Base-by-base conservation (phyloP, 2,888 invertebrate species). In the Macaria liturata region DNA sequence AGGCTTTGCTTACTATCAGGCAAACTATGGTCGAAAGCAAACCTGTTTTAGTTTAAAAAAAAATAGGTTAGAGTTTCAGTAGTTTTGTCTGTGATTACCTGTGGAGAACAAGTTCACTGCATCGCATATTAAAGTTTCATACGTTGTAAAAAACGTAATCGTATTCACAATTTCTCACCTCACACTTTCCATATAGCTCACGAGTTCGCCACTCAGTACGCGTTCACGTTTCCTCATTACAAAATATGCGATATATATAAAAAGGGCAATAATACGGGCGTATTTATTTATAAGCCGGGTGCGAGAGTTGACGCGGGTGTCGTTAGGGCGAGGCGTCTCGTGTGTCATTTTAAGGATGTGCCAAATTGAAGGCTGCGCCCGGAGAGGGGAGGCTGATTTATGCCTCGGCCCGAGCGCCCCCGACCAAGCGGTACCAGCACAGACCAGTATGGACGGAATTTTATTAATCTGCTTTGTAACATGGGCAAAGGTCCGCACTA, bases 321-420 rank as follows among this genome's bases (percentile, higher is more conserved):
- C 91, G 90, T 91, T 90, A 91, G 83, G 84, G 82, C 80, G 76
- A 80, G 80, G 72, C 83, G 81, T 88, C 88, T 91, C 91, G 86
- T 91, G 88, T 91, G 91, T 91, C 91, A 91, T 91, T 91, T 91
- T 91, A 91, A 91, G 91, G 91, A 91, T 91, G 91, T 90, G 86
- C 90, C 88, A 91, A 91, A 91, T 91, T 91, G 91, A 91, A 91
- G 91, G 89, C 87, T 90, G 88, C 85, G 81, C 70, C 86, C 84
- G 83, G 84, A 85, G 85, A 84, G 89, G 88, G 87, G 86, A 83
- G 86, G 69, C 88, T 91, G 91, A 91, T 91, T 91, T 91, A 91
- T 91, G 84, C 86, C 70, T 67, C 72, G 77, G 81, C 79, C 79
- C 75, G 76, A 70, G 79, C 77, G 75, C 78, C 82, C 76, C 75